Base-by-base conservation (phyloP, 2,888 invertebrate species). In the Ypsolopha scabrella region DNA sequence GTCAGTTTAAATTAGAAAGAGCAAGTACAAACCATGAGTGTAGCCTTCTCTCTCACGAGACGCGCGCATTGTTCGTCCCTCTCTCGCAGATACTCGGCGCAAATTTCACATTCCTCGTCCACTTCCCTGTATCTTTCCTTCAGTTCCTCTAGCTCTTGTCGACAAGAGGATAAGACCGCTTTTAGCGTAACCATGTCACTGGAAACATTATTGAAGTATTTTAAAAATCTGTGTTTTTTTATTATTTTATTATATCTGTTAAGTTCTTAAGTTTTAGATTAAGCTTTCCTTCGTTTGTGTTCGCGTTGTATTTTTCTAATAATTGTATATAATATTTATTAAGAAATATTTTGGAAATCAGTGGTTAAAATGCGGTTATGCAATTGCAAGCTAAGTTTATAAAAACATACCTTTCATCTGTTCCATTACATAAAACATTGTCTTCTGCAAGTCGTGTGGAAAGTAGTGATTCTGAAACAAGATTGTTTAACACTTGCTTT, bases 31-130 rank as follows among this genome's bases (percentile, higher is more conserved):
- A 86, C 87, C 72, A 81, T 70, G 37, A 87, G 59, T 1, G 66
- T 60, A 0, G 52, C 48, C 24, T 80, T 81, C 38, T 86, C 77
- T 14, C 58, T 65, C 57, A 65, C 75, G 1, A 87, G 60, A 14
- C 60, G 57, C 11, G 49, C 38, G 57, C 82, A 80, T 55, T 75
- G 75, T n/a, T 65, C 70, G 52, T 83, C 81, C 44, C 77, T 64
- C 53, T 86, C 83, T 0, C 63, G 64, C 54, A 80, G 57, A 59
- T 80, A 81, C 56, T 75, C 64, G 0, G 76, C 72, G 57, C 80
- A 87, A 0, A 64, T 80, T 45, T 89, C 87, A 55, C 87, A 81
- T 57, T 89, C 88, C 1, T 81, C 78, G 39, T 79, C 80, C 38
- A 87, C 53, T 37, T 88, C 88, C 10, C 67, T 67, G 58, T 81